A percentile compares a stretch with the other conserved stretches of the same genome.
These are phyloP conservation scores for Sarotherodon lohbergeri DNA, from an alignment of 2,113 vertebrate genomes.

Conservation along the genomic window DNA sequence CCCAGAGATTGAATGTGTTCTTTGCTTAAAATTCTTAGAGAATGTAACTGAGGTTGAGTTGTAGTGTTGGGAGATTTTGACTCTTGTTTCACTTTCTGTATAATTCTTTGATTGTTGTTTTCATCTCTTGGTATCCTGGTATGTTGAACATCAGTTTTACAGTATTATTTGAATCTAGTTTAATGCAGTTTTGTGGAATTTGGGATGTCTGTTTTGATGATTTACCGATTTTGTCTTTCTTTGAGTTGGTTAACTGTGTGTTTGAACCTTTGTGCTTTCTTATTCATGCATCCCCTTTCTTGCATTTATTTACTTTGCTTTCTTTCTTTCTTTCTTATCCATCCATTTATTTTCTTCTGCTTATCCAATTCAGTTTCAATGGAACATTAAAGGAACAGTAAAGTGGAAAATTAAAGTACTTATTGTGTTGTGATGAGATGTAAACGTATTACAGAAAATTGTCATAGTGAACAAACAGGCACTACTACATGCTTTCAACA, in stretches of 20 bases:
- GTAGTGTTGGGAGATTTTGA: not conserved
- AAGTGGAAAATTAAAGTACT: not conserved
- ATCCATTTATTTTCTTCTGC: not conserved
- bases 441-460: not conserved
- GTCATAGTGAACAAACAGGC: not conserved
- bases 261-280: not conserved
- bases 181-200: not conserved
- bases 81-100: not conserved
- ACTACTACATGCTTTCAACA: not conserved
- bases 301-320: not conserved
- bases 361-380: not conserved
- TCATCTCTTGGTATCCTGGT: not conserved
- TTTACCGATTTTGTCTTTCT: not conserved
- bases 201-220: not conserved
- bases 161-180: rapidly evolving
- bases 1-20: not conserved
- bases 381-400: not conserved
- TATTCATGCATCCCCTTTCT: not conserved
- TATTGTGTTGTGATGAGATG: not conserved
- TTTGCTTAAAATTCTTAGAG: not conserved
- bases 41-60: not conserved
- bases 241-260: not conserved
- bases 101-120: not conserved
- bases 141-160: not conserved
- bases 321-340: not conserved